Percentiles rank a stretch among this genome's conserved stretches.
phyloP scores from a whole-genome alignment of 1,140 invertebrate genomes.

The Cecropterus lyciades region DNA sequence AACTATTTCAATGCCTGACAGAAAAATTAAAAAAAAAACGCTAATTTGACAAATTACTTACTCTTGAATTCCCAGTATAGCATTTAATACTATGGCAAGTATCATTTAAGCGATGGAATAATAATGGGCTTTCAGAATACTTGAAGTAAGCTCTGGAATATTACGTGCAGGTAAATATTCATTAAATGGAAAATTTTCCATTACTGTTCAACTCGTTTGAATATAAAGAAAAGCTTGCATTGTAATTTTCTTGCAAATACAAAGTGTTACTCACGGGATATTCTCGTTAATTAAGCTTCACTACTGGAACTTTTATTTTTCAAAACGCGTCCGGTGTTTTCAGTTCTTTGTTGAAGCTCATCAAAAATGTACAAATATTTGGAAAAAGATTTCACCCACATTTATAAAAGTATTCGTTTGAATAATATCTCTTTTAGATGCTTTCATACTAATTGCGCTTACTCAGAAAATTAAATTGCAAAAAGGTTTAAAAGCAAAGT shows the following conservation, averaged over 20 bases:
- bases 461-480: slow-evolving; percentile 2
- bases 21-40: too few species aligned
- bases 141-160: too few species aligned
- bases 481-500: slow-evolving; percentile 4
- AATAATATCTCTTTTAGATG: slow-evolving; percentile 19
- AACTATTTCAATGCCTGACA: too few species aligned
- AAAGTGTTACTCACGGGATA: slow-evolving; percentile 18
- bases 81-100: too few species aligned
- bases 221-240: not conserved
- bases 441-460: slow-evolving; percentile 14
- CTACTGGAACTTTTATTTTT: slow-evolving; percentile 7
- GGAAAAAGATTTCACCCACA: slow-evolving; percentile 1
- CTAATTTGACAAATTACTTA: too few species aligned
- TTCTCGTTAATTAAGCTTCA: not conserved
- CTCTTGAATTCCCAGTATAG: too few species aligned
- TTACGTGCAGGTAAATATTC: slow-evolving; percentile 19
- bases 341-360: slow-evolving; percentile 8
- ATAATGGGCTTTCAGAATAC: too few species aligned
- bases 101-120: too few species aligned
- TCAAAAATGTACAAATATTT: slow-evolving; percentile 20
- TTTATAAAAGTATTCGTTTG: slow-evolving; percentile 16
- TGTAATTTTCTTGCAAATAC: slow-evolving; percentile 5
- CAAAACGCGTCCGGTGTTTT: slow-evolving; percentile 2
- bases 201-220: not conserved
- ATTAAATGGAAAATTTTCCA: slow-evolving; percentile 32